phyloP scores from a whole-genome alignment of 2,888 invertebrate species.

The Odontocolon sp. region DNA sequence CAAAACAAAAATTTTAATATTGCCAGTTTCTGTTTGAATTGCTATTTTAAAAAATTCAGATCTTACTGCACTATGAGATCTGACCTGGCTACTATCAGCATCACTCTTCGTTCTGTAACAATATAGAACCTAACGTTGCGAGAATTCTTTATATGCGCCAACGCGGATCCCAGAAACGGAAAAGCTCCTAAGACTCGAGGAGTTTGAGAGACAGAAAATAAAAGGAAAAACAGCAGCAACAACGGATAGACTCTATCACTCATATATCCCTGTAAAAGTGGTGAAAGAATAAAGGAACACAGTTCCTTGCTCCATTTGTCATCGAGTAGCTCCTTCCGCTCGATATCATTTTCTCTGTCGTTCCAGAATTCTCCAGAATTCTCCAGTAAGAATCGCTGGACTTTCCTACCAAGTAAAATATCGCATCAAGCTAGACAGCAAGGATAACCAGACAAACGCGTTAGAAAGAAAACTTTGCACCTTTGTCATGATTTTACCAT shows the following conservation, averaged over 20 bases:
- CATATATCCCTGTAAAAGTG: slow-evolving; percentile 12
- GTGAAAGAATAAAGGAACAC: slow-evolving; percentile 5
- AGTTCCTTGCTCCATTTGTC: slow-evolving; percentile 65
- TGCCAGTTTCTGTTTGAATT: too few relatives aligned
- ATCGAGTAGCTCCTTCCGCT: slow-evolving; percentile 62
- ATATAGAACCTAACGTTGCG: slow-evolving; percentile 35
- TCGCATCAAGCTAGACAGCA: slow-evolving; percentile 53
- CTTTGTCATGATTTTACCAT: not conserved
- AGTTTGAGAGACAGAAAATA: slow-evolving; percentile 8
- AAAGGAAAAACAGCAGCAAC: not conserved
- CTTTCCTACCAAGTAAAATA: slow-evolving; percentile 63
- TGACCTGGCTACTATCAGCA: slow-evolving; percentile 36
- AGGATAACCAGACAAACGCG: not conserved
- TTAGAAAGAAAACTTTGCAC: too few relatives aligned
- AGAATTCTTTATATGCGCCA: slow-evolving; percentile 8
- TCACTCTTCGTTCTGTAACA: slow-evolving; percentile 42
- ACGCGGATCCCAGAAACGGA: not conserved
- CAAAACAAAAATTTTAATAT: too few relatives aligned
- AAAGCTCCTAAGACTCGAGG: not conserved
- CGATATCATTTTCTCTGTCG: slow-evolving; percentile 63
- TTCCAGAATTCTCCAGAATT: slow-evolving; percentile 36
- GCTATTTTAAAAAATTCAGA: too few relatives aligned
- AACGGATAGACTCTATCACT: slow-evolving; percentile 37
- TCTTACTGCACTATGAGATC: too few relatives aligned
- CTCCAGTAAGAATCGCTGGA: slow-evolving; percentile 26